phyloP scores from a whole-genome alignment of 2,888 invertebrate species.

The Cheilosia grossa region DNA sequence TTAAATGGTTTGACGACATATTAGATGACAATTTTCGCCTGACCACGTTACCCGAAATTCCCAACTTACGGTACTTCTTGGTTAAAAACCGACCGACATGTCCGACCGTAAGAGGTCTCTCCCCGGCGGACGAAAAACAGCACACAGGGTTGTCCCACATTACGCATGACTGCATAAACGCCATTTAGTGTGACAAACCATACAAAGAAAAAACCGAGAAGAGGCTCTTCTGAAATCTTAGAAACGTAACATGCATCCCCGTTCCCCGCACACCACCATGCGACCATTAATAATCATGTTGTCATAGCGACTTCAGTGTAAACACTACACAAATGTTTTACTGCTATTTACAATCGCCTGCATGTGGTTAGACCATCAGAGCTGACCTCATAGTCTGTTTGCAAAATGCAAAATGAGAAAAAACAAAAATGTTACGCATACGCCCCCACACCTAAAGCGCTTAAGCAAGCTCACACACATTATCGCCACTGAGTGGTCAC shows the following conservation, averaged over 20 bases:
- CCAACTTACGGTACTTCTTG: slow-evolving; percentile 21
- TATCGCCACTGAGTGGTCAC: neutral
- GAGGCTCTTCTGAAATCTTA: slow-evolving; percentile 50
- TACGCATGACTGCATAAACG: slow-evolving; percentile 53
- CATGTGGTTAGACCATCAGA: slow-evolving; percentile 1
- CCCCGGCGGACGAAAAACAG: slow-evolving; percentile 24
- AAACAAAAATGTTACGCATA: slow-evolving; percentile 41
- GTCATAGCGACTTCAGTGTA: neutral
- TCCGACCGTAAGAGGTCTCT: neutral
- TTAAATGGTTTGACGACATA: neutral
- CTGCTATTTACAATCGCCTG: neutral
- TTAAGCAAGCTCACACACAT: slow-evolving; percentile 15
- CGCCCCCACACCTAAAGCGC: slow-evolving; percentile 43
- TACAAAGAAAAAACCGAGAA: neutral
- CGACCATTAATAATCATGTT: slow-evolving; percentile 29
- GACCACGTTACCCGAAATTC: neutral
- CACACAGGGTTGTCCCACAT: slow-evolving; percentile 54
- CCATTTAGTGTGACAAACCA: neutral
- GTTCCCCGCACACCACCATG: neutral
- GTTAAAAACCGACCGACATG: neutral
- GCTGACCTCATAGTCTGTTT: slow-evolving; percentile 20
- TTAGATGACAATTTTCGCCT: too few species aligned
- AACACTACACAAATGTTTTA: neutral
- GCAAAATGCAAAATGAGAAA: slow-evolving; percentile 1
- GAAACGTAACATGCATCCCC: slow-evolving; percentile 29